Evolutionary conservation across 2,113 vertebrate genomes (phyloP).

Genomic region (Myrmophylax atrothorax): DNA sequence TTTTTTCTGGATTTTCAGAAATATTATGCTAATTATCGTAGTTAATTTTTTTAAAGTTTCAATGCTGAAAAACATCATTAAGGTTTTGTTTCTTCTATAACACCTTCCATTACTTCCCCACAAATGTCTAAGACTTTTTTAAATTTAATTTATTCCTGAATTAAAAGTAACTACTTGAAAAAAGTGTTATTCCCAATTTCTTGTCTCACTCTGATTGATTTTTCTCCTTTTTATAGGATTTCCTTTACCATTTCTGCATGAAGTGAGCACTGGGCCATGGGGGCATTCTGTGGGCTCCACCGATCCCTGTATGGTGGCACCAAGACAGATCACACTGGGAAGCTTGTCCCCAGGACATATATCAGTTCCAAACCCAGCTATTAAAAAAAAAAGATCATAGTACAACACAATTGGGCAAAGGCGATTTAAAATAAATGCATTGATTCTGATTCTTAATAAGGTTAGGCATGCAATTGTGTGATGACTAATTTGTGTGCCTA

Average conservation of each 20-base stretch:
- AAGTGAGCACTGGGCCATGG: fast-evolving
- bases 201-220: neutral
- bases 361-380: neutral
- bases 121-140: neutral
- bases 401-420: conserved; percentile 36
- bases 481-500: conserved; percentile 75
- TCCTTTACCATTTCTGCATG: neutral
- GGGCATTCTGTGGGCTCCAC: neutral
- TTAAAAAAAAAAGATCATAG: neutral
- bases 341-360: neutral
- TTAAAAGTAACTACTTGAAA: neutral
- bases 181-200: neutral
- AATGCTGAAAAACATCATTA: neutral
- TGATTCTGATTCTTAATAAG: conserved; percentile 71
- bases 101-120: neutral
- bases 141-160: neutral
- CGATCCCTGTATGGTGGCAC: neutral
- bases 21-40: neutral
- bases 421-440: conserved; percentile 63
- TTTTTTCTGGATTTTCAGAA: neutral
- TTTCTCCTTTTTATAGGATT: neutral
- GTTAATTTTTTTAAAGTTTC: neutral
- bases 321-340: neutral
- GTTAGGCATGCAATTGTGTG: conserved; percentile 72
- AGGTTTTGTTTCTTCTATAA: neutral